Evolutionary conservation across 2,797 vertebrate genomes (phyloP).

Genomic region (Myoxocephalus aenaeus): DNA sequence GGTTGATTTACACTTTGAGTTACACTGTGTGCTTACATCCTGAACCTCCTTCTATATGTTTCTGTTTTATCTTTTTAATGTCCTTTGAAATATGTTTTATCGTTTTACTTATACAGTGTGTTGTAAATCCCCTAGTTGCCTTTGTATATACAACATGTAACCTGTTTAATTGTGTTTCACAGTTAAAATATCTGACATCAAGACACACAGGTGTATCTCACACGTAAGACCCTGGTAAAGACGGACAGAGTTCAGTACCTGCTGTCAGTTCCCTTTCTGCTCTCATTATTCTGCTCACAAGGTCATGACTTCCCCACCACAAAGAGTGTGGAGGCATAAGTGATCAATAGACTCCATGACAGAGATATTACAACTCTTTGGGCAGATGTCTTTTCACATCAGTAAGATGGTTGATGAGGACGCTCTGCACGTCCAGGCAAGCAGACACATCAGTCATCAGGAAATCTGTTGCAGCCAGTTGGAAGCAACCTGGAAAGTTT

Average conservation of each 20-base stretch:
- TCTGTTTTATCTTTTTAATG: neutral
- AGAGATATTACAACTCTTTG: conserved; percentile 16
- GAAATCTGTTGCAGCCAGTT: neutral
- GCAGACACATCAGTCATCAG: neutral
- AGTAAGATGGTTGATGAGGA: conserved; percentile 1
- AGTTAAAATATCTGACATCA: neutral
- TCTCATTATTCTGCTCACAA: neutral
- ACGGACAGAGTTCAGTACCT: neutral
- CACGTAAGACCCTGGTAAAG: neutral
- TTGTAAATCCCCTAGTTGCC: neutral
- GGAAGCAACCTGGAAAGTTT: neutral
- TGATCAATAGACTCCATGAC: conserved; percentile 14
- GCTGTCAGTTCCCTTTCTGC: neutral
- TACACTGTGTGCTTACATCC: neutral
- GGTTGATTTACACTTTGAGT: neutral
- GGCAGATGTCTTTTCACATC: conserved; percentile 8
- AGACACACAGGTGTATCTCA: neutral
- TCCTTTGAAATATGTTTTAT: neutral
- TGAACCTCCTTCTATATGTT: neutral
- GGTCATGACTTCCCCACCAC: conserved; percentile 1
- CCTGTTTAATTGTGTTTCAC: too few species aligned
- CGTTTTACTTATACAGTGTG: neutral
- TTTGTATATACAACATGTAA: neutral
- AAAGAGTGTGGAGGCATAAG: neutral
- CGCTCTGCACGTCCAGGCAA: neutral